Evolutionary conservation across 2,888 invertebrate species (phyloP), one percentile per base, ranked within the genome.

Genomic region (Troides oblongomaculatus): DNA sequence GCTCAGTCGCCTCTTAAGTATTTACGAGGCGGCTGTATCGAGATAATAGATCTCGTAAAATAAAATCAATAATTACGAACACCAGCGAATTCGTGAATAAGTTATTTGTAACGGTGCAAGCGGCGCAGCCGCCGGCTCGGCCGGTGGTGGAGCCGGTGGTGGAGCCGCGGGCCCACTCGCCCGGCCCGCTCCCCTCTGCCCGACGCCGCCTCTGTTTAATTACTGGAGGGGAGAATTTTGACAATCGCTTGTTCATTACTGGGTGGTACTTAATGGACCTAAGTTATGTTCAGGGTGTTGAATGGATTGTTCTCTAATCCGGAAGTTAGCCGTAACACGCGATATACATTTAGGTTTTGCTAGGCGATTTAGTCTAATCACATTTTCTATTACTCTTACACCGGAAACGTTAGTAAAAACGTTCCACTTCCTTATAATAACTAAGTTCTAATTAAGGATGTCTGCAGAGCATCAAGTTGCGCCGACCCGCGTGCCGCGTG

Each of bases 61-160:
- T 90, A 90, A 90, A 90, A 88, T 90, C 90, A 90, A 90, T 91
- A 90, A 90, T 90, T 90, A 89, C 84, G 7, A 83, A 74, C 80
- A 81, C 80, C 77, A 78, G 86, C 80, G 82, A 82, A 85, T 85
- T 89, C 89, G 89, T 91, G 90, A 91, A 90, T 90, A 88, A 90
- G 83, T 88, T 87, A 88, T 89, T 85, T 85, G 85, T 84, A 76
- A 80, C 83, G 81, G 78, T 86, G 85, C 87, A 85, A 81, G 81
- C 53, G 18, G 53, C 17, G n/a, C 17, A 17, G 53, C 53, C 53
- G 6, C 6, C 39, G 39, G 39, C 39, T 1, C 39, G 7, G 25
- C 25, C 25, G 25, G 21, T 21, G 21, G 21, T 21, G 21, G 21
- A 57, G 30, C 30, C 30, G 4, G 39, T 10, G 39, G 78, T 76